Evolutionary conservation across 2,113 vertebrate species (phyloP), one percentile per base, ranked within the genome.

Genomic region (Vicugna pacos): DNA sequence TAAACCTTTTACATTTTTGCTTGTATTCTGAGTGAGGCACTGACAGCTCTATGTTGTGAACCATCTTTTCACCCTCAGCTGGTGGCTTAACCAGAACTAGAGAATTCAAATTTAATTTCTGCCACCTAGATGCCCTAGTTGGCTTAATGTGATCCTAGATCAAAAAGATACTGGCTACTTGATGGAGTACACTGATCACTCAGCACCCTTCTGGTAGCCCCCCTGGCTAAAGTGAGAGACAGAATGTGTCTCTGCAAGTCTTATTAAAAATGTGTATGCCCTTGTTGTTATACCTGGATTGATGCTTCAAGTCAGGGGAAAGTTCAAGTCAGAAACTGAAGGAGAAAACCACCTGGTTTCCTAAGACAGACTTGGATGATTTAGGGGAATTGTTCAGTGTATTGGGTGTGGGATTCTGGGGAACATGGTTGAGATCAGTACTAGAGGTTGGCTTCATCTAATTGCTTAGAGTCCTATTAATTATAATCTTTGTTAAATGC

Each of bases 221-320:
- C 30, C 4, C 15, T 50, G n/a, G 46, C 12, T 84, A 72, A 89
- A 30, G 20, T 14, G 0, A 54, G 46, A 22, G 42, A 30, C 42
- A 88, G n/a, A 94, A 58, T 19, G 22, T 30, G 30, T 67, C 46
- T 94, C 54, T 82, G 5, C 69, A 80, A 70, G 60, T 56, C 67
- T 87, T 94, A 35, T 52, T 42, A 73, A 93, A 81, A 52, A 38
- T 15, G 42, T 42, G 3, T 0, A n/a, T 67, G 13, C 17, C 8
- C 9, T 79, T 64, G 5, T 32, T 93, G 38, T 48, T 85, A 30
- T 42, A 72, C 14, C 20, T 83, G 69, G 75, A 42, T 62, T 94
- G 80, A 65, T 92, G 32, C 10, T 42, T 95, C 60, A 69, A 56
- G 24, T 77, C n/a, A 85, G 60, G 20, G 77, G 38, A 89, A 97